A percentile compares a stretch with the other conserved stretches of the same genome.
These are phyloP conservation scores for Amphimallon solstitiale DNA, from an alignment of 2,888 invertebrate genomes.

Conservation along the genomic window DNA sequence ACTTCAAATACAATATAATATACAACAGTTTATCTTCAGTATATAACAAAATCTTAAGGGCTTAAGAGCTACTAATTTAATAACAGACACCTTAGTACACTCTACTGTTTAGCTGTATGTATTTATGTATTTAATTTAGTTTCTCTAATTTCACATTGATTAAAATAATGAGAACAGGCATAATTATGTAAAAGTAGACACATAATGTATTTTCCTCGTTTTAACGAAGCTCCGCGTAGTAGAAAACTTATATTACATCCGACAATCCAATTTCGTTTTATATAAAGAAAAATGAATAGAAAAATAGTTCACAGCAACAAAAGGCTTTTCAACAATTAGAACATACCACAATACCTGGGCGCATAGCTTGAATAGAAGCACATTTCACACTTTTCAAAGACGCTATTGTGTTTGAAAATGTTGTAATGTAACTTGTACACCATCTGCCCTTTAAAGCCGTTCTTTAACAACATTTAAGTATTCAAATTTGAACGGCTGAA, in stretches of 20 bases:
- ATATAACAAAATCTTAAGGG: too few relatives aligned
- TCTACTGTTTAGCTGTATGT: too few relatives aligned
- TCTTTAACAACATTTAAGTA: constrained; percentile 15
- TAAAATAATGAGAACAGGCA: too few relatives aligned
- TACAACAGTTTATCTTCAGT: too few relatives aligned
- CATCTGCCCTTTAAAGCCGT: constrained; percentile 17
- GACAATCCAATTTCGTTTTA: constrained; percentile 8
- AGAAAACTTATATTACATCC: constrained; percentile 1
- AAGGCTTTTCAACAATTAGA: constrained; percentile 17
- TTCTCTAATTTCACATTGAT: too few relatives aligned
- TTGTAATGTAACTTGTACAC: constrained; percentile 14
- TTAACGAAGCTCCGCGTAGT: neutral
- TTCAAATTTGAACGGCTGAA: constrained; percentile 12
- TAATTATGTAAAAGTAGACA: too few relatives aligned
- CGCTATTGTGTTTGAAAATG: constrained; percentile 25
- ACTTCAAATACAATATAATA: too few relatives aligned
- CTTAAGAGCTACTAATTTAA: too few relatives aligned
- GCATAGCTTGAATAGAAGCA: constrained; percentile 17
- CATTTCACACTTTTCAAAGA: constrained; percentile 31
- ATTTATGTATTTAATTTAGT: too few relatives aligned
- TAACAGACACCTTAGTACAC: too few relatives aligned
- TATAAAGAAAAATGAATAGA: constrained; percentile 10
- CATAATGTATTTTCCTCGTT: neutral
- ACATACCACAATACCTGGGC: constrained; percentile 14
- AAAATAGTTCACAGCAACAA: constrained; percentile 18